Evolutionary conservation across 2,888 invertebrate species (phyloP).

Genomic region (Carabus problematicus): DNA sequence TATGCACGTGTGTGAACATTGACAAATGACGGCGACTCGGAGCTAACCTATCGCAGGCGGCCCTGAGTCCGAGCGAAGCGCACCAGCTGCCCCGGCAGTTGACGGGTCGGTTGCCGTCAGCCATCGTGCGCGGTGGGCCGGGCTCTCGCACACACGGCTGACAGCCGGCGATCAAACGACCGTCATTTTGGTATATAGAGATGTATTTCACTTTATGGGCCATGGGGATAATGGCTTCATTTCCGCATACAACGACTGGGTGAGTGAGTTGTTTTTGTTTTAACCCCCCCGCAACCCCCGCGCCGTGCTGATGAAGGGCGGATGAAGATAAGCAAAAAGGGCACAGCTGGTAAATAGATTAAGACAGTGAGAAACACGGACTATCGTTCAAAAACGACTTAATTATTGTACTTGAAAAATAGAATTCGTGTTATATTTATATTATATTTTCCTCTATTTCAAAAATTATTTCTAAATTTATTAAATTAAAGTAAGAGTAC

Average conservation of each 20-base stretch:
- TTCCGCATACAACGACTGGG: constrained; percentile 2
- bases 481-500: no score
- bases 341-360: no score
- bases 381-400: no score
- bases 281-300: no score
- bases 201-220: background rate
- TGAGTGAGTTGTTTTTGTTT: constrained; percentile 1
- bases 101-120: constrained; percentile 36
- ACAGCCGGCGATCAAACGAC: constrained; percentile 34
- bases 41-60: constrained; percentile 41
- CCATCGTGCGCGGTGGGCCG: constrained; percentile 40
- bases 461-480: no score
- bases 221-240: constrained; percentile 27
- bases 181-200: constrained; percentile 27
- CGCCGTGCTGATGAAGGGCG: no score
- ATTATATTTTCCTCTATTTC: no score
- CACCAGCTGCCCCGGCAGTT: constrained; percentile 38
- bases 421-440: no score
- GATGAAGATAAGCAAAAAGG: no score
- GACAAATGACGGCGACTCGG: constrained; percentile 28
- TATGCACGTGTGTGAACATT: constrained; percentile 14
- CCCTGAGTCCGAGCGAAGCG: constrained; percentile 8
- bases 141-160: constrained; percentile 16
- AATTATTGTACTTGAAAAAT: no score
- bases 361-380: no score